Percentiles rank a stretch among this genome's conserved stretches.
These are phyloP conservation scores for Natator depressus DNA, from an alignment of 2,113 vertebrate genomes.

Conservation along the genomic window DNA sequence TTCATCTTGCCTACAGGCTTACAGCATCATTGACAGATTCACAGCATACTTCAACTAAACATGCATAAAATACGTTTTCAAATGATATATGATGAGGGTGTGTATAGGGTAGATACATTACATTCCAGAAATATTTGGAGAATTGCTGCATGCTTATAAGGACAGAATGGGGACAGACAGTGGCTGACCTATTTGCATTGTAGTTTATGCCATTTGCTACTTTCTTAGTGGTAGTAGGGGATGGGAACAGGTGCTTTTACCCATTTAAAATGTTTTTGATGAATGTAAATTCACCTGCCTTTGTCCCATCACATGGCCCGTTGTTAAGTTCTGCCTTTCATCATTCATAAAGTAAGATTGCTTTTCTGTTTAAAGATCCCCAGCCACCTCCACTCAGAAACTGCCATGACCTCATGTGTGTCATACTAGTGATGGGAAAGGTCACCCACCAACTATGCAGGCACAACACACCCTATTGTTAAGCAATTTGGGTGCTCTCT, in stretches of 20 bases:
- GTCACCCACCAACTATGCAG: neutral
- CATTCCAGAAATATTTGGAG: too few species aligned
- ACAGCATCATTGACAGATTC: too few species aligned
- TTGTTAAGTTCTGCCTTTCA: neutral
- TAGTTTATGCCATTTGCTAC: neutral
- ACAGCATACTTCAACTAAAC: too few species aligned
- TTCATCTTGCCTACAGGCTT: too few species aligned
- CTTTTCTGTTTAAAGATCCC: neutral
- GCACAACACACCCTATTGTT: neutral
- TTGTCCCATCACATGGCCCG: neutral
- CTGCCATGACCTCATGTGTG: neutral
- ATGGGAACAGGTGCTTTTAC: neutral
- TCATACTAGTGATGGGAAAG: neutral
- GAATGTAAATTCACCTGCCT: neutral
- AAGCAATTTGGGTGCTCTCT: slow-evolving; percentile 6
- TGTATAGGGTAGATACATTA: too few species aligned
- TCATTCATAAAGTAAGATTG: neutral
- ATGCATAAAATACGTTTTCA: too few species aligned
- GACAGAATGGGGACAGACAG: neutral
- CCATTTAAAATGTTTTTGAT: neutral
- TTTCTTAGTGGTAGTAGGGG: neutral
- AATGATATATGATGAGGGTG: too few species aligned
- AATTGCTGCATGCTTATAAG: too few species aligned
- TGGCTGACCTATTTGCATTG: neutral
- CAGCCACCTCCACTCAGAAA: neutral